A percentile compares a stretch with the other conserved stretches of the same genome.
phyloP scores from a whole-genome alignment of 2,113 vertebrate species.

The Larimichthys polyactis region DNA sequence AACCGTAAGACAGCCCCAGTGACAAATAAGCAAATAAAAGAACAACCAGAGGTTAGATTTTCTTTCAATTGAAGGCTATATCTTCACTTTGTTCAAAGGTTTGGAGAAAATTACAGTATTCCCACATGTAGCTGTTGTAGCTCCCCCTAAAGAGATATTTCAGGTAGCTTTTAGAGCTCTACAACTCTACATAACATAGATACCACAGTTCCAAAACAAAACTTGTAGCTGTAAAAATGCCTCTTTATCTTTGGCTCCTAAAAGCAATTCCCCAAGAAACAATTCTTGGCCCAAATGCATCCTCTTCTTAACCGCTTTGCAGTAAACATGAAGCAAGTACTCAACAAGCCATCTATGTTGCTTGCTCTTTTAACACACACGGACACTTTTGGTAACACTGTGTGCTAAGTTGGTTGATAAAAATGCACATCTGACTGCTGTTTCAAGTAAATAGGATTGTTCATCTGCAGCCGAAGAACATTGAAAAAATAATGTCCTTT shows the following conservation, averaged over 20 bases:
- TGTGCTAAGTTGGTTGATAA: neutral
- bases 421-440: neutral
- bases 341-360: neutral
- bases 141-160: neutral
- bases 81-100: neutral
- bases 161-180: neutral
- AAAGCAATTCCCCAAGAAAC: constrained; percentile 31
- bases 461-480: constrained; percentile 5
- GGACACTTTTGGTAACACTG: neutral
- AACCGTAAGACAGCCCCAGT: too few species aligned
- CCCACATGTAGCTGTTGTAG: too few species aligned
- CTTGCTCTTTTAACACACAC: neutral
- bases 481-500: neutral
- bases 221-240: constrained; percentile 12
- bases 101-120: neutral
- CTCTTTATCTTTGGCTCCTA: constrained; percentile 27
- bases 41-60: neutral
- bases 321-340: neutral
- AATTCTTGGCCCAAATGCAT: constrained; percentile 9
- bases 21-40: too few species aligned
- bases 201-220: constrained; percentile 1
- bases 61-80: neutral
- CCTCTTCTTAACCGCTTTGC: neutral
- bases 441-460: neutral
- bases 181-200: neutral